Evolutionary conservation across 2,113 vertebrate species (phyloP), one percentile per base, ranked within the genome.

Genomic region (Shinisaurus crocodilurus): DNA sequence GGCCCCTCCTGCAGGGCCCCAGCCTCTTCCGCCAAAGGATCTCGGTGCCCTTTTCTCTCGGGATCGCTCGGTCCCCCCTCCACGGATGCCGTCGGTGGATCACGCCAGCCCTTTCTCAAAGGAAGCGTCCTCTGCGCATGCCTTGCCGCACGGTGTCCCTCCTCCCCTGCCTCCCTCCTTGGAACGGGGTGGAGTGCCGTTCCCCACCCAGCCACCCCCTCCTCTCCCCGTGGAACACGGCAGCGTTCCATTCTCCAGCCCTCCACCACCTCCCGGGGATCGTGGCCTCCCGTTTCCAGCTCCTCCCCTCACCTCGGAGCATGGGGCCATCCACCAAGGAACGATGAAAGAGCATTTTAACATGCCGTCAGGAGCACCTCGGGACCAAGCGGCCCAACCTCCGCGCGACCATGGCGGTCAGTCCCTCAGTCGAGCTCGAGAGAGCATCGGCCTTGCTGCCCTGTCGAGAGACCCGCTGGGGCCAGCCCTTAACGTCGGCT

Each of bases 321-420:
- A 95, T 0, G 94, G 95, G 82, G 93, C 96, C 12, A 82, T 96
- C 50, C 98, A 97, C 72, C 96, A 96, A n/a, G 98, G 98, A 95
- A 97, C 98, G 2, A 93, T 99, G 82, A 98, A 98, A 91, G 98
- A 99, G 95, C 96, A 97, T 88, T 98, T 98, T 81, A 60, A 91
- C 10, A 95, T 97, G 77, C 98, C 96, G n/a, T 86, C 98, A 6
- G 95, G 96, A 6, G 45, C n/a, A 3, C 95, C 98, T 27, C 97
- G 98, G 91, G 97, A 97, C 16, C 93, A 95, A 0, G 94, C 54
- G 94, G 84, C 94, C 93, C 87, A 97, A 85, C 29, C 96, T 93
- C 94, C 96, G 93, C 77, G 97, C 95, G 97, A 97, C 93, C 97
- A 97, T 75, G 91, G 95, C 63, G 88, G 94, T 6, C 95, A 95